A percentile compares a stretch with the other conserved stretches of the same genome.
Evolutionary conservation across 2,797 vertebrate genomes (phyloP).

Genomic region (Gymnothorax javanicus): DNA sequence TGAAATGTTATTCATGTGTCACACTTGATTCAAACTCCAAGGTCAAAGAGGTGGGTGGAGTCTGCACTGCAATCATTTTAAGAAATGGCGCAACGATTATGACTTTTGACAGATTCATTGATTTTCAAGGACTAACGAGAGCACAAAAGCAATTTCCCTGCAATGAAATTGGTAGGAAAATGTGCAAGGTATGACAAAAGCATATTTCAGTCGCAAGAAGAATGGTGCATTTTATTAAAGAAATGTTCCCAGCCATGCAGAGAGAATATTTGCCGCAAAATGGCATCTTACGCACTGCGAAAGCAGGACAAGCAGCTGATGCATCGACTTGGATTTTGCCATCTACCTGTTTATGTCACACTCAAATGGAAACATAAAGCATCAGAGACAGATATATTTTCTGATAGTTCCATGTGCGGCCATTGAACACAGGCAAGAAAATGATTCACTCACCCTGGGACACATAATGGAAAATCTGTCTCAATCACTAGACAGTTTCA

Average conservation of each 20-base stretch:
- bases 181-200: slow-evolving; percentile 15
- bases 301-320: neutral
- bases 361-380: neutral
- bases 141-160: neutral
- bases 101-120: neutral
- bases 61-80: neutral
- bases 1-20: neutral
- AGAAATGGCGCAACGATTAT: neutral
- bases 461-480: neutral
- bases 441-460: neutral
- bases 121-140: slow-evolving; percentile 7
- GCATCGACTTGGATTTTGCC: neutral
- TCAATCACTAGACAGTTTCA: neutral
- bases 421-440: neutral
- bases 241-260: neutral
- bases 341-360: neutral
- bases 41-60: neutral
- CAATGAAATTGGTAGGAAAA: neutral
- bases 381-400: neutral
- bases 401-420: neutral
- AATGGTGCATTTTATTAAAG: neutral
- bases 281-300: neutral
- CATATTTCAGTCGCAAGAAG: slow-evolving; percentile 5
- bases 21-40: neutral
- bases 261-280: neutral